Conservation (phyloP, 2,888 invertebrate species). For the Tyria jacobaeae region DNA sequence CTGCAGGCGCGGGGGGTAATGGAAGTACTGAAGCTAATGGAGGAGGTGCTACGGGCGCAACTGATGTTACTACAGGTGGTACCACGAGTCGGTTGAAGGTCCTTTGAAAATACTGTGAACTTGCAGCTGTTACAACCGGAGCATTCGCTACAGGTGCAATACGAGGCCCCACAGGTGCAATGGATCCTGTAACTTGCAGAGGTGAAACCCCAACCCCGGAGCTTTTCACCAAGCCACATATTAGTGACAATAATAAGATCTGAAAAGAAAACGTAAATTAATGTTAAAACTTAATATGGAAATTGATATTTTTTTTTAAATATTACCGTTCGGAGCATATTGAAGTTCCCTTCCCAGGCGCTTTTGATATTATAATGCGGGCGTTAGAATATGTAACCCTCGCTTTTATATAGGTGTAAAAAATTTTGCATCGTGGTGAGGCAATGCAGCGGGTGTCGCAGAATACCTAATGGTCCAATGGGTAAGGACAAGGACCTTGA, state of each 20-base stretch:
- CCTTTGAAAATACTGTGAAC: conserved; percentile 89
- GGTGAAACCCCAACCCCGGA: conserved; percentile 63
- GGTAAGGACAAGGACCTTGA: conserved; percentile 83
- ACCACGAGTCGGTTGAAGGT: conserved; percentile 86
- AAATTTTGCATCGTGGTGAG: conserved; percentile 84
- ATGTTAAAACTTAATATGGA: conserved; percentile 11
- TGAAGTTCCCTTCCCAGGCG: conserved; percentile 64
- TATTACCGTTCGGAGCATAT: conserved; percentile 73
- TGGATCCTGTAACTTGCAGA: conserved; percentile 28
- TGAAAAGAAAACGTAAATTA: conserved; percentile 54
- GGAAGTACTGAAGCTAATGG: conserved; percentile 48
- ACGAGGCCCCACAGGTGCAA: conserved; percentile 26
- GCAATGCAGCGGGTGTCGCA: conserved; percentile 77
- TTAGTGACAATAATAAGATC: conserved; percentile 61
- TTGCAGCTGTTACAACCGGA: conserved; percentile 88
- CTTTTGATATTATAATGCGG: conserved; percentile 79
- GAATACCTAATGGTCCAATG: conserved; percentile 84
- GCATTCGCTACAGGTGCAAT: conserved; percentile 51
- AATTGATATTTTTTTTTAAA: conserved; percentile 24
- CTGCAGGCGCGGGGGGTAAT: conserved; percentile 51
- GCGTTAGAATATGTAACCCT: conserved; percentile 77
- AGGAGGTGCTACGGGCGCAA: conserved; percentile 38
- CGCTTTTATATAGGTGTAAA: conserved; percentile 86
- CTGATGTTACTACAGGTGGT: conserved; percentile 46
- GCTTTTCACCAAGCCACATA: conserved; percentile 63